Evolutionary conservation across 2,888 invertebrate species (phyloP).

Genomic region (Neoitamus cyanurus): DNA sequence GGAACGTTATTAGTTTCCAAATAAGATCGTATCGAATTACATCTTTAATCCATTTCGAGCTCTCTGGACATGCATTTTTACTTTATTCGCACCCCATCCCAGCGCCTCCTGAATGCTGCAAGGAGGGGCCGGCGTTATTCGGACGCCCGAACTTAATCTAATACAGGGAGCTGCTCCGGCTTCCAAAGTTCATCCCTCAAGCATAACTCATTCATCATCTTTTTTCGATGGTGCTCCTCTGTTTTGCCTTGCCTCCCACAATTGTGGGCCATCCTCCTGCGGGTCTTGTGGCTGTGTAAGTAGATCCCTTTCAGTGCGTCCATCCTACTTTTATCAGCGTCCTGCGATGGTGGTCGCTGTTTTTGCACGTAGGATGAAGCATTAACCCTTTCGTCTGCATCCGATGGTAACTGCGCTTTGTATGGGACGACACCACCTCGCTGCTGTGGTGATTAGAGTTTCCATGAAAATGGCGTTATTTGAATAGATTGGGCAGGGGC

Average conservation of each 20-base stretch:
- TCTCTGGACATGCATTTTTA: slow-evolving; percentile 48
- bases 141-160: slow-evolving; percentile 26
- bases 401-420: background rate
- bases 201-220: slow-evolving; percentile 45
- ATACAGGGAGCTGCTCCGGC: slow-evolving; percentile 17
- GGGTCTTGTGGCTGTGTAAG: background rate
- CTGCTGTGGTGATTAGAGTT: background rate
- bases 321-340: background rate
- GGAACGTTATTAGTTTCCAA: slow-evolving; percentile 50
- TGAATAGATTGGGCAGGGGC: slow-evolving; percentile 13
- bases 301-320: slow-evolving; percentile 12
- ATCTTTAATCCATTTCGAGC: slow-evolving; percentile 51
- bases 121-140: background rate
- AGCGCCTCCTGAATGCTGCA: background rate
- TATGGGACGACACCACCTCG: background rate
- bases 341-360: background rate
- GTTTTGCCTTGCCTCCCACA: background rate
- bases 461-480: slow-evolving; percentile 27
- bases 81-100: slow-evolving; percentile 31
- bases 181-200: slow-evolving; percentile 29
- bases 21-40: slow-evolving; percentile 50
- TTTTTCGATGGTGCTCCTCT: slow-evolving; percentile 39
- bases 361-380: background rate
- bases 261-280: background rate
- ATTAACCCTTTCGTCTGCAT: slow-evolving; percentile 39